Conservation (phyloP, 2,888 invertebrate species). For the Dasysyrphus albostriatus region DNA sequence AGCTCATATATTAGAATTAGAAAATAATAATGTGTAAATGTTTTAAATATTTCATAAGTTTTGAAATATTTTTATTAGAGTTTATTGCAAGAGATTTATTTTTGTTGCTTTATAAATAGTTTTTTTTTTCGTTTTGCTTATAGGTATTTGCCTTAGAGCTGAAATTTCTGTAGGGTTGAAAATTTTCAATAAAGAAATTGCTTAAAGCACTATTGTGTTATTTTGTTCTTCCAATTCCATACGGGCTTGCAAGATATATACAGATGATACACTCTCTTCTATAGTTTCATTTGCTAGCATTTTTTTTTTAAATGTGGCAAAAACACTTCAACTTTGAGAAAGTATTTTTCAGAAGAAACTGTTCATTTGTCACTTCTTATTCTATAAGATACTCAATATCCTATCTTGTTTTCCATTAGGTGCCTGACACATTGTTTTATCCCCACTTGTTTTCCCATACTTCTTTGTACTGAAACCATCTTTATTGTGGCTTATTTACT, state of each 20-base stretch:
- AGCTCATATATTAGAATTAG: too few species aligned
- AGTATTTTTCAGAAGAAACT: not conserved
- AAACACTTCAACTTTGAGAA: constrained; percentile 8
- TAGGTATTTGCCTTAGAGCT: too few species aligned
- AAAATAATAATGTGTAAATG: too few species aligned
- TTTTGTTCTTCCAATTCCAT: not conserved
- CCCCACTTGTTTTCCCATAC: not conserved
- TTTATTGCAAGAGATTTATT: too few species aligned
- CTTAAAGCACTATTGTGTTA: too few species aligned
- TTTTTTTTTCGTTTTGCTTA: too few species aligned
- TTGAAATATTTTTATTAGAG: too few species aligned
- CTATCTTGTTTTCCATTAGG: not conserved
- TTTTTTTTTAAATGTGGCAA: not conserved
- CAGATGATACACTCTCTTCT: too few species aligned
- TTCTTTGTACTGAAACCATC: not conserved
- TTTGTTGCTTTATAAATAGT: too few species aligned
- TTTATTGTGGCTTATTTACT: constrained; percentile 3
- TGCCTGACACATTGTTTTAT: constrained; percentile 8
- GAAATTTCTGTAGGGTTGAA: too few species aligned
- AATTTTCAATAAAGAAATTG: too few species aligned
- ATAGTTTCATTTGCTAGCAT: not conserved
- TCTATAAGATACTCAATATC: not conserved
- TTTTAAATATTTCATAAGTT: too few species aligned
- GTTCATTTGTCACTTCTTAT: not conserved
- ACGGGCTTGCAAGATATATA: not conserved